Percentiles rank a stretch among this genome's conserved stretches.
Conservation (phyloP, 2,888 invertebrate genomes). For the Erebia palarica region DNA sequence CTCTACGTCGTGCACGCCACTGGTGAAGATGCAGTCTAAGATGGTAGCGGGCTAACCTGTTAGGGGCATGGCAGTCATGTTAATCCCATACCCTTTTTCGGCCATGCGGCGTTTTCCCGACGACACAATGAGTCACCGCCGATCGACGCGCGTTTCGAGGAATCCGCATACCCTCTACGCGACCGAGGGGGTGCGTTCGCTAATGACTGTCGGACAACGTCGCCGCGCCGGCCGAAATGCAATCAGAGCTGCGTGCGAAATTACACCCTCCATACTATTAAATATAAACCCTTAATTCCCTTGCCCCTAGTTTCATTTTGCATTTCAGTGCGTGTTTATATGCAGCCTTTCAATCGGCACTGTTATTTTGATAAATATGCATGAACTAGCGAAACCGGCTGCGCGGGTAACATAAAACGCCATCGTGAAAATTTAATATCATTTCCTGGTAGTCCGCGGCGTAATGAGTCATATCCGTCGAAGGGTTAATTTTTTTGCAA, state of each 20-base stretch:
- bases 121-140: constrained; percentile 67
- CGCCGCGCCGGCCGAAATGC: constrained; percentile 59
- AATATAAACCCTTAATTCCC: constrained; percentile 67
- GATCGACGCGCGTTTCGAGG: constrained; percentile 63
- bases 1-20: too few species aligned
- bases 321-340: constrained; percentile 78
- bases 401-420: constrained; percentile 76
- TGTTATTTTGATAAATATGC: constrained; percentile 82
- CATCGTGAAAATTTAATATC: constrained; percentile 81
- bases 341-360: constrained; percentile 81
- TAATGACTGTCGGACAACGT: constrained; percentile 74
- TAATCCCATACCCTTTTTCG: too few species aligned
- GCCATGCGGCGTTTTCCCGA: constrained; percentile 69
- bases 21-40: too few species aligned
- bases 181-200: constrained; percentile 65
- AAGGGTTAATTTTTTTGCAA: constrained; percentile 77
- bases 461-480: constrained; percentile 80
- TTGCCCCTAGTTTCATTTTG: constrained; percentile 57
- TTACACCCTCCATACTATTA: constrained; percentile 71
- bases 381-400: constrained; percentile 76
- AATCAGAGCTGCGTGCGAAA: constrained; percentile 61
- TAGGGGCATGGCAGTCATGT: too few species aligned
- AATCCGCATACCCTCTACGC: constrained; percentile 65
- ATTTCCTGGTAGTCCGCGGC: constrained; percentile 72
- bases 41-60: too few species aligned